Base-by-base conservation (phyloP, 2,113 vertebrate genomes). In the Capra hircus region DNA sequence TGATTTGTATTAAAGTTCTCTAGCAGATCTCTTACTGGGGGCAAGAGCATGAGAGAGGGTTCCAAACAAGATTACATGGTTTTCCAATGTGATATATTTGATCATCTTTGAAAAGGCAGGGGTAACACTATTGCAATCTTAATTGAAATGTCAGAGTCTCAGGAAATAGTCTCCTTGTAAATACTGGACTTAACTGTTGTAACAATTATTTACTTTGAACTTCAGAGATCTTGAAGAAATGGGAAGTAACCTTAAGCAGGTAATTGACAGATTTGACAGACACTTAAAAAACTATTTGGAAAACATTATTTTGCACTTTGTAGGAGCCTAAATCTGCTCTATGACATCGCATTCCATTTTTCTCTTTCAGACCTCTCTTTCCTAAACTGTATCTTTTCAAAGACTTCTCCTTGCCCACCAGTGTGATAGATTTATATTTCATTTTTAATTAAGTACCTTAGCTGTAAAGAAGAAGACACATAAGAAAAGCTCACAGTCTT, bases 61-160 rank as follows among this genome's bases (percentile, higher is more conserved):
- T 96, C 92, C 91, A 92, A 81, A 59, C 28, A 40, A 80, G 94
- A 93, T 95, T 82, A 90, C 92, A 88, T 1, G 2, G 90, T 88
- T 71, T 62, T 92, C 90, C 82, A 74, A 36, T 15, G 64, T 48
- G 71, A 43, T 40, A 17, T 17, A 78, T 82, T 86, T 60, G 90
- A 87, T 86, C 60, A 80, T 27, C 50, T 91, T 80, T 48, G 74
- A 90, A 91, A 93, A 96, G 71, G 21, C 86, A 33, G 50, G 45
- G 55, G 64, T 28, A 30, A 30, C 40, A n/a, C 33, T 21, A 50
- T 2, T 3, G 10, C 33, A 67, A 48, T 14, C 74, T 78, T 90
- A 88, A 93, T 23, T 40, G 33, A 88, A 88, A 94, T 78, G 85
- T 83, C 77, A 59, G 4, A 86, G 90, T 97, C 74, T 92, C 81